Evolutionary conservation across 2,888 invertebrate genomes (phyloP), one percentile per base, ranked within the genome.

Genomic region (Drosophila limbata): DNA sequence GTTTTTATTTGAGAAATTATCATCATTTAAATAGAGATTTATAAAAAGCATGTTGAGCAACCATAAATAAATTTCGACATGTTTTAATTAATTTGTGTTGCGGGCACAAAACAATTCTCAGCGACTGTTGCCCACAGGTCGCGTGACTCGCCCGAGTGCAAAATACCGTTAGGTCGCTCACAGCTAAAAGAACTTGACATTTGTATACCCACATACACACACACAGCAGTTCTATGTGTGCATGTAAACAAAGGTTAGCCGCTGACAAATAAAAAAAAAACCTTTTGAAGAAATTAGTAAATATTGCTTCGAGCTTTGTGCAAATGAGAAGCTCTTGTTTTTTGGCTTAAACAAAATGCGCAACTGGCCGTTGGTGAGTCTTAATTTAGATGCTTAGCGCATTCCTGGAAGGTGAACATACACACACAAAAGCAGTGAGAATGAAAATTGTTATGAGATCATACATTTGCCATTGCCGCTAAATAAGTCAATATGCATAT

Each of bases 371-470:
- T 60, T 51, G 51, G n/a, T 59, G 45, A 37, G 64, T 66, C 77
- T 79, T 81, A 84, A 75, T 84, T 79, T 83, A 79, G 64, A 80
- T 66, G 73, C 71, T 69, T 73, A 57, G 60, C 77, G 72, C 50
- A 80, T 69, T 71, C 15, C 53, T 39, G 56, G 69, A 42, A 51
- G 25, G 39, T 17, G 45, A 5, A 25, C 39, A 35, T 39, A 53
- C 65, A 25, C 25, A 25, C 25, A 25, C 25, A 25, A 25, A 25
- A 69, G 69, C 61, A 61, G 68, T 65, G 47, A n/a, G 48, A 64
- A 73, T 69, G 60, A 52, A 61, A 71, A 74, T 56, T 35, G 51
- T 48, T 52, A 83, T 88, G 85, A 86, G 90, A 88, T 86, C 89
- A 85, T 86, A 69, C 79, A 59, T 45, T 62, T 71, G 62, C 44